A percentile compares a stretch with the other conserved stretches of the same genome.
Evolutionary conservation across 1,140 invertebrate genomes (phyloP).

Genomic region (Eumeta japonica): DNA sequence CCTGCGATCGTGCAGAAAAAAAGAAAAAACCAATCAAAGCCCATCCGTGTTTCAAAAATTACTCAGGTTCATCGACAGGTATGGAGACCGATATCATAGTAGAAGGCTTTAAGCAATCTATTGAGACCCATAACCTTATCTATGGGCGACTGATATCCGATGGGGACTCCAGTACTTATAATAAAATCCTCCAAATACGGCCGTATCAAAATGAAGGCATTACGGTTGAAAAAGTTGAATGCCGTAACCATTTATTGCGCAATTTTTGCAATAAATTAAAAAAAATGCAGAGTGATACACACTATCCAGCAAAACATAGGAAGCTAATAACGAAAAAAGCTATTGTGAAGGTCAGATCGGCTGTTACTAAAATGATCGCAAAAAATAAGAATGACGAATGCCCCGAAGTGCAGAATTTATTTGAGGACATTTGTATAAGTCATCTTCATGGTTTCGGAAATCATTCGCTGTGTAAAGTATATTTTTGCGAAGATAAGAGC

Average conservation of each 20-base stretch:
- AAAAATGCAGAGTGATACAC: conserved; percentile 4
- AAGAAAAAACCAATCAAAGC: not conserved
- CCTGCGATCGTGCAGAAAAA: conserved; percentile 16
- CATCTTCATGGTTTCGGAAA: too few species aligned
- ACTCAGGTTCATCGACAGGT: conserved; percentile 23
- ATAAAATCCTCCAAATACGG: conserved; percentile 11
- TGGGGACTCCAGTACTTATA: conserved; percentile 27
- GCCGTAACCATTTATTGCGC: conserved; percentile 26
- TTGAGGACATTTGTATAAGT: too few species aligned
- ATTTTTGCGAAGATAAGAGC: too few species aligned
- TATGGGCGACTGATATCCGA: conserved; percentile 28
- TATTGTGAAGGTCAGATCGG: conserved; percentile 6
- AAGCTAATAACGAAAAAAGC: conserved; percentile 1
- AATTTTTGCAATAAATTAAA: conserved; percentile 17
- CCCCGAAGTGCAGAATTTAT: too few species aligned
- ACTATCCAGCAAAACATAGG: conserved; percentile 2
- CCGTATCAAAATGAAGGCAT: conserved; percentile 11
- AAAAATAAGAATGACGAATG: conserved; percentile 5
- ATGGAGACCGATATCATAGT: conserved; percentile 49
- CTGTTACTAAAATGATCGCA: conserved; percentile 23
- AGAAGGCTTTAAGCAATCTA: conserved; percentile 32
- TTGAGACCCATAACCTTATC: conserved; percentile 23
- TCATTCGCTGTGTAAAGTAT: too few species aligned
- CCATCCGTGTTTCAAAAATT: conserved; percentile 29
- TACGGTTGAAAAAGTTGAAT: conserved; percentile 24